Evolutionary conservation across 2,113 vertebrate genomes (phyloP), one percentile per base, ranked within the genome.

Genomic region (Centropus bengalensis): DNA sequence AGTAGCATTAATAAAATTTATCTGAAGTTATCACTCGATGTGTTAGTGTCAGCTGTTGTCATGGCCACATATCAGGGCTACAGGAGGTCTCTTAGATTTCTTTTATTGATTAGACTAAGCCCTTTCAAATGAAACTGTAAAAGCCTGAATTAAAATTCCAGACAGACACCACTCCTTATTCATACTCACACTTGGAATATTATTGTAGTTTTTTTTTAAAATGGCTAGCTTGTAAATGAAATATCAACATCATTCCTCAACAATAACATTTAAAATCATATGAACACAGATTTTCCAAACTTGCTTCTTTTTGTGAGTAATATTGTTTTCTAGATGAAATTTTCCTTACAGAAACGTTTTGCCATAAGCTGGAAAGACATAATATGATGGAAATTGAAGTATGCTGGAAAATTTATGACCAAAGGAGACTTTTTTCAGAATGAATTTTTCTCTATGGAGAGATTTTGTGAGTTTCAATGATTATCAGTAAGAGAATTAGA

Each of bases 401-500:
- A 40, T 10, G 4, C 8, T 62, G 12, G n/a, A 67, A 90, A 76
- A 70, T 52, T 30, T 18, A 47, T 26, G 9, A 33, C 4, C 5
- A 36, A 59, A 75, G 12, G 2, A 62, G 24, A 63, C 15, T 36
- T 30, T 36, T 30, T 70, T 44, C 55, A 81, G 56, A 69, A 70
- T 66, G 4, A 3, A 2, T 63, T 88, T 69, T 56, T 49, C 17
- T 7, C 19, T 67, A 63, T 45, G 24, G 12, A 62, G 47, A 83
- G 3, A 0, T 22, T 74, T 86, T 17, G 8, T 52, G 13, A 42
- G 3, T 55, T 15, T 30, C 18, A 30, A 32, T 5, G 7, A 5
- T 1, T 70, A 66, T 60, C 3, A 83, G 11, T 0, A 0, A 77
- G 8, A 78, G 23, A 55, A 60, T 22, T 49, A 82, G 28, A 74